Base-by-base conservation (phyloP, 2,797 vertebrate species). In the Euthynnus affinis region DNA sequence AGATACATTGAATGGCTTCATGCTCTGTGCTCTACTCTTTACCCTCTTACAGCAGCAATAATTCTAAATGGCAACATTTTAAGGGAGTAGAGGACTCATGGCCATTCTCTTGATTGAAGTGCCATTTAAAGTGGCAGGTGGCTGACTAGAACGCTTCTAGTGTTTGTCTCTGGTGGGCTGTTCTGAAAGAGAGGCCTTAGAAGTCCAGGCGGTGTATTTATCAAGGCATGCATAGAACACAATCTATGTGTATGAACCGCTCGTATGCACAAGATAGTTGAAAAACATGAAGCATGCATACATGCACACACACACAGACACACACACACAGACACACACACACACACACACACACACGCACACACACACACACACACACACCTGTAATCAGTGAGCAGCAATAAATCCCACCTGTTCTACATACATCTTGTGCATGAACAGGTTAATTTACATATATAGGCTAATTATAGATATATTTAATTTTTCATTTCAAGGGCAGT, bases 31-130 rank as follows among this genome's bases (percentile, higher is more conserved):
- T 53, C 65, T 42, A 57, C 53, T 76, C 63, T 65, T 77, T 67
- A 59, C 70, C 15, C 14, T 84, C 71, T 69, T 62, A 79, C 32
- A 57, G 69, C 52, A 74, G 68, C 80, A 81, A 80, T 85, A 75
- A 86, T 80, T 85, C 75, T 81, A 82, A 87, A 86, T 79, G 70
- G 63, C 55, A 77, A 80, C 83, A 55, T 78, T 86, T 86, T 76
- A 82, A 83, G 52, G 68, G 72, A 74, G 69, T 65, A 25, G 65
- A 73, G 65, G 74, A 88, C 62, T 80, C 40, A 1, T 71, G 83
- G 80, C 77, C 82, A 81, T 92, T 90, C 60, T 78, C 56, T 59
- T 88, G 88, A 92, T 87, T 91, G 84, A 93, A 91, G 66, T 90
- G 87, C 68, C 81, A 81, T 89, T 93, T 90, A 84, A 91, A 89